Conservation (phyloP, 2,797 vertebrate species). For the Orestias chungarensis region DNA sequence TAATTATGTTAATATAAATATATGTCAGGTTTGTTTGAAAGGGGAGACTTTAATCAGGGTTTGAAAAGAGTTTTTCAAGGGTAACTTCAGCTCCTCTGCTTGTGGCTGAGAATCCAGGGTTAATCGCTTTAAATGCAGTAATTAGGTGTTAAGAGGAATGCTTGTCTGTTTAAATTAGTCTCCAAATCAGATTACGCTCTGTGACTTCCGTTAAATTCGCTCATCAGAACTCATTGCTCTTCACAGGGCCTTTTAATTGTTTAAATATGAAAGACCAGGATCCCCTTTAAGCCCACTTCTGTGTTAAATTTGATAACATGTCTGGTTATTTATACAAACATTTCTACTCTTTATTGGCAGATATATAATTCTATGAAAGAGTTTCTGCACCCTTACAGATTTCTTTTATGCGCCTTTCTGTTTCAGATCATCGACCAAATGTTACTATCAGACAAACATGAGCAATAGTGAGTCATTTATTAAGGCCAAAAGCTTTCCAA, state of each 20-base stretch:
- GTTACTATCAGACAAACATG: background rate
- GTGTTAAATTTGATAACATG: slow-evolving; percentile 9
- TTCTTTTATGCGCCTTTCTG: background rate
- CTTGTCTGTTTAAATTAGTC: slow-evolving; percentile 78
- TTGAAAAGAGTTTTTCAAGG: slow-evolving; percentile 51
- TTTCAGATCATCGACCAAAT: background rate
- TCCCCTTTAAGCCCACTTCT: slow-evolving; percentile 21
- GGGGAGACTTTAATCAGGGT: slow-evolving; percentile 40
- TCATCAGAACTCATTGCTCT: slow-evolving; percentile 43
- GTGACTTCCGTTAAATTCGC: slow-evolving; percentile 66
- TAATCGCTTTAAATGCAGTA: slow-evolving; percentile 79
- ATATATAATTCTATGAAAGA: background rate
- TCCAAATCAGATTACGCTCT: slow-evolving; percentile 63
- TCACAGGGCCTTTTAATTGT: slow-evolving; percentile 45
- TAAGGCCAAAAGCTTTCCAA: background rate
- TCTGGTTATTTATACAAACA: slow-evolving; percentile 4
- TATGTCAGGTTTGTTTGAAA: slow-evolving; percentile 2
- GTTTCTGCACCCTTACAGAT: background rate
- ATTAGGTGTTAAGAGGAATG: slow-evolving; percentile 77
- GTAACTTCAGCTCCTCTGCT: slow-evolving; percentile 64
- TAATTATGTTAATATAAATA: background rate
- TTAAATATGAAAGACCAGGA: slow-evolving; percentile 27
- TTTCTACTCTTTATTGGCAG: slow-evolving; percentile 4
- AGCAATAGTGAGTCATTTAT: background rate
- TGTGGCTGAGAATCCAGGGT: slow-evolving; percentile 68